phyloP scores from a whole-genome alignment of 2,113 vertebrate species.

The Campylomormyrus tamandua region DNA sequence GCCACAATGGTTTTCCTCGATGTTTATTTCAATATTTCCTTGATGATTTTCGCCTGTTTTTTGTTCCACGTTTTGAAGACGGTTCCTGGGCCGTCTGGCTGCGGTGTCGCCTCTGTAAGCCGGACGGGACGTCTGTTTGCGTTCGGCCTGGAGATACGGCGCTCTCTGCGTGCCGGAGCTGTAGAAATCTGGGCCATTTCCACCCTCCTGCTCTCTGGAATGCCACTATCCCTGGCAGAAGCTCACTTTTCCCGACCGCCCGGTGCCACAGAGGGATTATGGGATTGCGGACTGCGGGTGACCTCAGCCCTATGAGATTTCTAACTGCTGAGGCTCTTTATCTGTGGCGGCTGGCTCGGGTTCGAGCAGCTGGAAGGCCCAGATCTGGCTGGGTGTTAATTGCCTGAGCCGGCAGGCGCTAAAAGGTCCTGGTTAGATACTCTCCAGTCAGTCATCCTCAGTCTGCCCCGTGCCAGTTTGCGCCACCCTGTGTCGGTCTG shows the following conservation, averaged over 20 bases:
- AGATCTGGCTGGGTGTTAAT: neutral
- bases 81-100: neutral
- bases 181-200: neutral
- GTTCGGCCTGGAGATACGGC: neutral
- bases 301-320: neutral
- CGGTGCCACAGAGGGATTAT: neutral
- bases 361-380: neutral
- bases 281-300: neutral
- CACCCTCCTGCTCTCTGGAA: neutral
- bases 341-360: neutral
- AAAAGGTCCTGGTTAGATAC: neutral
- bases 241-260: no score
- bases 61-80: neutral
- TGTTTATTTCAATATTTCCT: neutral
- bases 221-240: neutral
- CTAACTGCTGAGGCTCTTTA: neutral
- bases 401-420: neutral
- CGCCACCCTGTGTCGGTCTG: neutral
- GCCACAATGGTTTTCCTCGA: neutral
- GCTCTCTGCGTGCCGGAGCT: neutral
- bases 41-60: neutral
- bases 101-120: neutral
- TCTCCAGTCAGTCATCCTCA: neutral
- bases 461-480: neutral
- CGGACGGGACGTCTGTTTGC: neutral